phyloP scores from a whole-genome alignment of 2,113 vertebrate genomes.

The Colaptes auratus region DNA sequence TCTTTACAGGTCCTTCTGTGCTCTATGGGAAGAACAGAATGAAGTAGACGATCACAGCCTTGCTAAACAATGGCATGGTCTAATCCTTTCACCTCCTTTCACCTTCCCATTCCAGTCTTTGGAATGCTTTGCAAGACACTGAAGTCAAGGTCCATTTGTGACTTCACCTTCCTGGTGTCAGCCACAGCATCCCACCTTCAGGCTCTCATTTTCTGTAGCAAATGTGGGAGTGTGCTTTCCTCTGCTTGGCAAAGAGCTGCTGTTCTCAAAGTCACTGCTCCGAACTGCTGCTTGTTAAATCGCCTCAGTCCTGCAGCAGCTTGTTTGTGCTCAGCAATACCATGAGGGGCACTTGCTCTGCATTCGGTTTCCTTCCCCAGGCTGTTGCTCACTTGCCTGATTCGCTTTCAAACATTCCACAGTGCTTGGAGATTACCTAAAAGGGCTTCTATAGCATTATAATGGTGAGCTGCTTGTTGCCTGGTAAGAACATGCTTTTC shows the following conservation, averaged over 20 bases:
- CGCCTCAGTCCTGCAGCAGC: not conserved
- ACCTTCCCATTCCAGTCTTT: not conserved
- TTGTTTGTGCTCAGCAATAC: not conserved
- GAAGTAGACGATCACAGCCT: not conserved
- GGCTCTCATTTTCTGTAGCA: not conserved
- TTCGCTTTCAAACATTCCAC: not conserved
- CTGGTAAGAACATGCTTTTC: not conserved
- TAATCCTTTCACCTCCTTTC: not conserved
- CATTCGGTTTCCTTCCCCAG: not conserved
- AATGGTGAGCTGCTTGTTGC: not conserved
- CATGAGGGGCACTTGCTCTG: not conserved
- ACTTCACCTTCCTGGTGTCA: not conserved
- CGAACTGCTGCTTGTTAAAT: not conserved
- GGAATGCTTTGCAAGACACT: fast-evolving
- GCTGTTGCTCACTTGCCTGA: not conserved
- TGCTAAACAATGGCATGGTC: not conserved
- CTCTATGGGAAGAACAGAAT: not conserved
- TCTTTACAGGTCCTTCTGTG: not conserved
- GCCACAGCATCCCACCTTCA: not conserved
- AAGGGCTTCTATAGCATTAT: not conserved
- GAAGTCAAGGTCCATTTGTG: not conserved
- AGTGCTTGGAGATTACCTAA: not conserved
- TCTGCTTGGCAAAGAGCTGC: fast-evolving
- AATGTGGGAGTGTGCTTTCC: not conserved
- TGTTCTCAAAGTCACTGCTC: not conserved